Evolutionary conservation across 2,797 vertebrate species (phyloP).

Genomic region (Cuniculus paca): DNA sequence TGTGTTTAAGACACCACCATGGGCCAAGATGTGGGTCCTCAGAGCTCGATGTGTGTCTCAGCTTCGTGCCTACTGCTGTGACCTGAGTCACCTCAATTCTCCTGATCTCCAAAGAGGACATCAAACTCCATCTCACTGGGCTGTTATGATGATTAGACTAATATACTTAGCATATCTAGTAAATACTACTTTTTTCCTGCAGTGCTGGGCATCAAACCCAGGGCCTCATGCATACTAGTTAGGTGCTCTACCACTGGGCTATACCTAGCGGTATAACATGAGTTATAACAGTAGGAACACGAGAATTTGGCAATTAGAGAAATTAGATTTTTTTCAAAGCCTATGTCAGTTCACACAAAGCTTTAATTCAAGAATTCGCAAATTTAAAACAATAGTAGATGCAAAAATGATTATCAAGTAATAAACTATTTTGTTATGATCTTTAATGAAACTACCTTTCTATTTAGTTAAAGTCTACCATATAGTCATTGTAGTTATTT

Average conservation of each 20-base stretch:
- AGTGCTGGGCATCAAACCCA: neutral
- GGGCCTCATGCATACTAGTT: too few relatives aligned
- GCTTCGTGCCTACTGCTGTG: neutral
- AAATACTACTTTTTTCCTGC: neutral
- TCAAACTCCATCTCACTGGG: neutral
- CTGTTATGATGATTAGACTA: neutral
- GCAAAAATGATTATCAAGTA: constrained; percentile 4
- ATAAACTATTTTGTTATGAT: constrained; percentile 10
- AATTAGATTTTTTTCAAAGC: neutral
- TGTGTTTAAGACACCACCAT: neutral
- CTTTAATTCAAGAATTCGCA: constrained; percentile 16
- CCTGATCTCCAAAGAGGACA: neutral
- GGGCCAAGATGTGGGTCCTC: neutral
- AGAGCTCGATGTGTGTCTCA: too few relatives aligned
- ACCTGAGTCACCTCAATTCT: neutral
- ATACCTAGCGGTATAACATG: too few relatives aligned
- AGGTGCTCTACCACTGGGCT: neutral
- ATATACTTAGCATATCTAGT: neutral
- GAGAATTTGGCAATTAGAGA: neutral
- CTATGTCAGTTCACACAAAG: constrained; percentile 20
- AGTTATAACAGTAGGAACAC: neutral
- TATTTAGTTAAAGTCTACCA: constrained; percentile 37
- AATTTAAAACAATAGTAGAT: neutral
- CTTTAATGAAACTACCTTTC: constrained; percentile 24
- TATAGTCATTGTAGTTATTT: neutral